Base-by-base conservation (phyloP, 2,113 vertebrate genomes). In the Bothrops jararaca region DNA sequence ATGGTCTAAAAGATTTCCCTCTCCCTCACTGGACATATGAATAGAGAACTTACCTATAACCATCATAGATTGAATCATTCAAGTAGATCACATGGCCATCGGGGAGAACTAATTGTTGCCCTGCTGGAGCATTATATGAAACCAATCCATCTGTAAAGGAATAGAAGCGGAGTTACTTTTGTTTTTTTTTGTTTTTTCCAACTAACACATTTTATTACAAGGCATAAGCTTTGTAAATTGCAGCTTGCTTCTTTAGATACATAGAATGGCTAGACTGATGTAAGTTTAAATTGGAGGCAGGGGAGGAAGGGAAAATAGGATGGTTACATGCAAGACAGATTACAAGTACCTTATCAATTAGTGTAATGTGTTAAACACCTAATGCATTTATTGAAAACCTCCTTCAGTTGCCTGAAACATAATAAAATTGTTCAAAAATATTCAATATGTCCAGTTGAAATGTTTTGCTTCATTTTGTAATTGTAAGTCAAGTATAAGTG, bases 31-130 rank as follows among this genome's bases (percentile, higher is more conserved):
- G n/a, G 22, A 45, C 24, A 52, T 0, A 2, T 7, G 26, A 29
- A 48, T 1, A 12, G 0, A 0, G 29, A 58, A 93, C 94, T 96
- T 92, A 99, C 99, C 98, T 99, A 97, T 98, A 98, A 34, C 98
- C 99, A 0, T 99, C 99, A 10, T 99, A 99, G 91, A 99, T 98
- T 0, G 99, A 99, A 95, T 99, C 99, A 0, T 99, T 99, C 85
- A 99, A 97, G 96, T 98, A 98, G 95, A 99, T 97, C 80, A 98
- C 91, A 10, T 98, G 97, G 87, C 98, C 98, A 58, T 97, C 97
- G 0, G 98, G 98, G 91, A 99, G 98, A 96, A 98, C 94, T 54
- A 99, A 98, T 93, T 98, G 98, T 94, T 99, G 98, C 8, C 99
- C 99, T 0, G 98, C 97, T 0, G 99, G 99, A 0, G 98, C 98